Conservation (phyloP, 2,113 vertebrate genomes). For the Nothocercus julius region DNA sequence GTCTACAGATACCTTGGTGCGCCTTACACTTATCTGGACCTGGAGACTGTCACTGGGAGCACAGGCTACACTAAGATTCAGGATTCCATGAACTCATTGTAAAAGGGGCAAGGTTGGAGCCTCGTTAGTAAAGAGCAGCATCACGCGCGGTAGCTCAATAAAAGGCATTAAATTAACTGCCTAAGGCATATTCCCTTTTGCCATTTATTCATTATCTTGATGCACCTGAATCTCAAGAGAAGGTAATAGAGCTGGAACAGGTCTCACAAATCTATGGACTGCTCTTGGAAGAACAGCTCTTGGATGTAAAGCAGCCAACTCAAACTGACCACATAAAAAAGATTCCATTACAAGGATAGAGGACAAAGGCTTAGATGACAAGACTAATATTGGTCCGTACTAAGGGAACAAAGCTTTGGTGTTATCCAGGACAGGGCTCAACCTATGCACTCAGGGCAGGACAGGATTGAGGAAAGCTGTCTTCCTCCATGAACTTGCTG, state of each 20-base stretch:
- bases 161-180: not conserved
- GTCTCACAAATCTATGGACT: not conserved
- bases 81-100: not conserved
- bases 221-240: not conserved
- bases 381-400: not conserved
- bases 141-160: not conserved
- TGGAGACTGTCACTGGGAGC: not conserved
- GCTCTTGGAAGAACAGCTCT: not conserved
- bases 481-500: not conserved
- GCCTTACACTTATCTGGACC: not conserved
- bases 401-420: not conserved
- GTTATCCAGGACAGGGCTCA: not conserved
- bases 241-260: not conserved
- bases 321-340: not conserved
- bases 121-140: not conserved
- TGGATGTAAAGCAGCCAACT: not conserved
- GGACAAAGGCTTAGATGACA: not conserved
- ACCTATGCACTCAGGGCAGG: not conserved
- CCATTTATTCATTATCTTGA: not conserved
- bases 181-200: not conserved
- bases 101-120: not conserved
- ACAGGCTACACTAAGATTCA: not conserved
- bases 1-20: accelerated
- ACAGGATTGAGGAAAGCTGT: not conserved
- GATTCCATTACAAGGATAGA: not conserved